Base-by-base conservation (phyloP, 2,113 vertebrate species). In the Pao palembangensis region DNA sequence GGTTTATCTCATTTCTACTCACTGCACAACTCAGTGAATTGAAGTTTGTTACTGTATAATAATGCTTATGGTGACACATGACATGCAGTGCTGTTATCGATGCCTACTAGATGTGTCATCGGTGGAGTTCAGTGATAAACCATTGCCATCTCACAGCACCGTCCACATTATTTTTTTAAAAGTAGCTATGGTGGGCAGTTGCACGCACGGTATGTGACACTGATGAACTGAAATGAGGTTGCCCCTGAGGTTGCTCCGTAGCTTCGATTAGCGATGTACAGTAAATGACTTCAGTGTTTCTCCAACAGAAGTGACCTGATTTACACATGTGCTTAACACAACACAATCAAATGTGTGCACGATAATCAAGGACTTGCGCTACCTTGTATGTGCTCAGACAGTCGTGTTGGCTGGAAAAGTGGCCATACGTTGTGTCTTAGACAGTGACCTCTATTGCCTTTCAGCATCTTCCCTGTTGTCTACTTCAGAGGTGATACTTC, bases 401-500 rank as follows among this genome's bases (percentile, higher is more conserved):
- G 48, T 80, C 71, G 77, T 81, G 69, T 72, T 78, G 71, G 73
- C 79, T 23, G 77, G 12, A 74, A 52, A 65, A 63, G 64, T 79
- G 69, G 50, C 55, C 52, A 78, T 80, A 75, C 78, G 69, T 49
- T 78, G 79, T 85, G 73, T 75, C 71, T 53, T 67, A 57, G 67
- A 80, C 51, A 61, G 69, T 82, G 78, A 56, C 51, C 64, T 80
- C 55, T 78, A 65, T 72, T 73, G 63, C 41, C 66, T 71, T 55
- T 69, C 60, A 71, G 19, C 34, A 34, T 17, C 51, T 11, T 48
- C 16, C 51, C 59, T 61, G 60, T 51, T 55, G 50, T 55, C 52
- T 23, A 44, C 41, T 82, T 93, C 91, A 99, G 62, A 99, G 93
- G 73, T 91, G 93, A 64, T 99, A 98, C 75, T 99, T 99, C 74